Conservation (phyloP, 2,797 vertebrate genomes). For the Hydrocynus forskahlii region DNA sequence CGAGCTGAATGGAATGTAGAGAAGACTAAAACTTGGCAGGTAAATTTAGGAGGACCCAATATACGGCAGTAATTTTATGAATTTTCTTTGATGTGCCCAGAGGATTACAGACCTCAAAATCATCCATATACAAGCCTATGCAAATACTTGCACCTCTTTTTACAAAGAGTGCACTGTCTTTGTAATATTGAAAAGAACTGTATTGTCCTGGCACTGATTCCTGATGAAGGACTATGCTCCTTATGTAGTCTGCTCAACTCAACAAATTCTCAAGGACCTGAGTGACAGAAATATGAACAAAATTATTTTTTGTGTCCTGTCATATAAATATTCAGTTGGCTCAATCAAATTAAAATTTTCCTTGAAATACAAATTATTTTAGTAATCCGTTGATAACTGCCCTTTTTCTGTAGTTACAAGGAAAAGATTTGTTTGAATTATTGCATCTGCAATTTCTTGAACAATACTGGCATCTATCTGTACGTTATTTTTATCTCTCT, state of each 20-base stretch:
- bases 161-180: background rate
- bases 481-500: conserved; percentile 28
- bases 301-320: conserved; percentile 11
- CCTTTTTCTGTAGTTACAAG: conserved; percentile 18
- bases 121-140: conserved; percentile 25
- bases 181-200: conserved; percentile 33
- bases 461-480: background rate
- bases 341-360: conserved; percentile 27
- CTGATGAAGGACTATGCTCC: too few relatives aligned
- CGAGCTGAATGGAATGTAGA: conserved; percentile 17
- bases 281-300: conserved; percentile 36
- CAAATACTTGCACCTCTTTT: background rate
- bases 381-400: conserved; percentile 23
- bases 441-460: background rate
- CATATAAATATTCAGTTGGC: conserved; percentile 24
- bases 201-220: too few relatives aligned
- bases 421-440: conserved; percentile 15
- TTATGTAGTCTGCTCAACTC: too few relatives aligned
- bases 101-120: conserved; percentile 39
- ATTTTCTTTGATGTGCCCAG: conserved; percentile 31
- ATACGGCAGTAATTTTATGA: conserved; percentile 39
- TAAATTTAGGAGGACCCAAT: conserved; percentile 32
- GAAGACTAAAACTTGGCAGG: conserved; percentile 16
- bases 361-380: conserved; percentile 20
- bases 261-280: conserved; percentile 12